These are phyloP conservation scores for Drosophila tropicalis DNA, from an alignment of 1,140 invertebrate species.

Conservation along the genomic window DNA sequence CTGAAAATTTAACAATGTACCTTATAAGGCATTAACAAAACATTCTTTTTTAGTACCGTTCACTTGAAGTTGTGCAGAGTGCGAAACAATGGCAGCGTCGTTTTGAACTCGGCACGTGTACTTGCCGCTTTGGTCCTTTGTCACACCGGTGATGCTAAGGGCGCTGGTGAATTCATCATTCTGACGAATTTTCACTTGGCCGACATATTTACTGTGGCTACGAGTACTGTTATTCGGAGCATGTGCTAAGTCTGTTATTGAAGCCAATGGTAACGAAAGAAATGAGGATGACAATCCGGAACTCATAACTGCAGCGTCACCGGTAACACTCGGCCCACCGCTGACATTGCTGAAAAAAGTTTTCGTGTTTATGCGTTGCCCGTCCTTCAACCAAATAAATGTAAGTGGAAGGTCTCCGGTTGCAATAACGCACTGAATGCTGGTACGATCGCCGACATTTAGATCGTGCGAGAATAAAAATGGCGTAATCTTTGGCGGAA, in stretches of 20 bases:
- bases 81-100: conserved; percentile 85
- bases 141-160: conserved; percentile 87
- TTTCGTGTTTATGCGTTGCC: conserved; percentile 77
- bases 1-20: not conserved
- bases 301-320: conserved; percentile 57
- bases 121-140: conserved; percentile 87
- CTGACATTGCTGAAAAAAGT: conserved; percentile 52
- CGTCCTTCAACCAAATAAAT: conserved; percentile 90
- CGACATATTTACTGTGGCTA: conserved; percentile 80
- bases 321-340: conserved; percentile 69
- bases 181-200: conserved; percentile 86
- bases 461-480: conserved; percentile 87
- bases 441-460: conserved; percentile 88
- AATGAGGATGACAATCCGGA: conserved; percentile 38
- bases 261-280: conserved; percentile 22
- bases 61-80: conserved; percentile 86
- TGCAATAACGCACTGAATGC: conserved; percentile 87
- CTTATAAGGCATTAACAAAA: conserved; percentile 16
- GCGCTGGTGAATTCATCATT: conserved; percentile 87
- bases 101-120: conserved; percentile 89
- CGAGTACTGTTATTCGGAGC: conserved; percentile 63
- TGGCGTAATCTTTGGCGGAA: conserved; percentile 87
- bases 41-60: conserved; percentile 84
- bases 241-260: conserved; percentile 29
- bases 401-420: conserved; percentile 88